Evolutionary conservation across 1,140 invertebrate genomes (phyloP), one percentile per base, ranked within the genome.

Genomic region (Tachypleus tridentatus): DNA sequence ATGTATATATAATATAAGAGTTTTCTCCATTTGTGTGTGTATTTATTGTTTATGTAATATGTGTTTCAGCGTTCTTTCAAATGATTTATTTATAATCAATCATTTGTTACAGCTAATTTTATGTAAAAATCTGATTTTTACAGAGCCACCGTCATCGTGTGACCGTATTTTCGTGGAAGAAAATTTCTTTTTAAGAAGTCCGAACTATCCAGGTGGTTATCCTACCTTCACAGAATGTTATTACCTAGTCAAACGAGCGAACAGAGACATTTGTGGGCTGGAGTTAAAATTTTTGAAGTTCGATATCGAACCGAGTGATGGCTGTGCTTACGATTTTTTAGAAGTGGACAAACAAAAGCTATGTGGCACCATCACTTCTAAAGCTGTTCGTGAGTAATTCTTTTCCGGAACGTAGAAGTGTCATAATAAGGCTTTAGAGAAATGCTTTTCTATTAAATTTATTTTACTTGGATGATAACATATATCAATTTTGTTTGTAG

Each of bases 271-370:
- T 10, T 73, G 72, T 56, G 71, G 73, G 51, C 49, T 73, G 3
- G 72, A 73, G 57, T 60, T 73, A 3, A 64, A 61, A 3, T 73
- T 73, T 61, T 47, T 62, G 5, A 57, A 64, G 4, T 73, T 73
- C 54, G 72, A 73, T 51, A 51, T 73, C 3, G 72, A 73, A 54
- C 67, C 70, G 0, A 67, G 64, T 51, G 69, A 70, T 11, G 65
- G 70, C 47, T 73, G 72, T 65, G 65, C 67, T 53, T 73, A 68
- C 61, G 72, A 73, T 61, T 73, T 71, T 62, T 53, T 73, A 29
- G 70, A 72, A 11, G 62, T 73, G 53, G 67, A 65, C 11, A 65
- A 59, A 58, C 56, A 62, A 11, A 67, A 64, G 49, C 62, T 73
- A 2, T 73, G 72, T 57, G 73, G 72, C 8, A 62, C 63, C 47